Evolutionary conservation across 2,888 invertebrate species (phyloP), one percentile per base, ranked within the genome.

Genomic region (Caenorhabditis imperialis): DNA sequence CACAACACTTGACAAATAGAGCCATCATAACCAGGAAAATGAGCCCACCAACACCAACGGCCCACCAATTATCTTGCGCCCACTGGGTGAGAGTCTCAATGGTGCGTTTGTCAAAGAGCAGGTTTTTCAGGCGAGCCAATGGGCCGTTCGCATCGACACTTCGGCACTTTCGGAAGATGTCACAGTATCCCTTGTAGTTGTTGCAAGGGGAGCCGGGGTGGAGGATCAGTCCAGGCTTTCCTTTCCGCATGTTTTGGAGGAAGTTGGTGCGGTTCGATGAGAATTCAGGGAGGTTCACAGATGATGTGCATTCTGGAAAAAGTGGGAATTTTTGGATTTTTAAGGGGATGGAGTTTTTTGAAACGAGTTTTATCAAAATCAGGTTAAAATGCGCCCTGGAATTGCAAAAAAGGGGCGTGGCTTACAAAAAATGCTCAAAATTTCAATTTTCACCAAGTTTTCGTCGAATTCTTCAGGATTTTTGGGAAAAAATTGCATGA

Each of bases 71-170:
- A 88, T 94, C 94, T 92, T 92, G 69, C 53, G 77, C 79, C 85
- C 85, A 85, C 60, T 86, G 84, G 5, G 82, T 78, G 14, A 85
- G 63, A 2, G 82, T 81, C 27, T 85, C 79, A 55, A 86, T 85
- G 4, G 85, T 86, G 23, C 55, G 75, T 51, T 84, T 86, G 42
- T 86, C 84, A 51, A 86, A 86, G 2, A 86, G 70, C 40, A 79
- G 63, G 53, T 81, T 79, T 91, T 98, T 98, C 69, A 99, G 92
- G 57, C 97, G 92, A 22, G 95, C 96, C 77, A 99, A 91, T 2
- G 99, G 99, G 6, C 99, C 99, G 87, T 99, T 98, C 0, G 98
- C 97, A 90, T 99, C 98, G 22, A 99, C 97, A 0, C 95, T 95
- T 81, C 99, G 93, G 89, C 99, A 99, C 89, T 96, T 97, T 58